A percentile compares a stretch with the other conserved stretches of the same genome.
These are phyloP conservation scores for Drosophila kuntzei DNA, from an alignment of 2,888 invertebrate genomes.

Conservation along the genomic window DNA sequence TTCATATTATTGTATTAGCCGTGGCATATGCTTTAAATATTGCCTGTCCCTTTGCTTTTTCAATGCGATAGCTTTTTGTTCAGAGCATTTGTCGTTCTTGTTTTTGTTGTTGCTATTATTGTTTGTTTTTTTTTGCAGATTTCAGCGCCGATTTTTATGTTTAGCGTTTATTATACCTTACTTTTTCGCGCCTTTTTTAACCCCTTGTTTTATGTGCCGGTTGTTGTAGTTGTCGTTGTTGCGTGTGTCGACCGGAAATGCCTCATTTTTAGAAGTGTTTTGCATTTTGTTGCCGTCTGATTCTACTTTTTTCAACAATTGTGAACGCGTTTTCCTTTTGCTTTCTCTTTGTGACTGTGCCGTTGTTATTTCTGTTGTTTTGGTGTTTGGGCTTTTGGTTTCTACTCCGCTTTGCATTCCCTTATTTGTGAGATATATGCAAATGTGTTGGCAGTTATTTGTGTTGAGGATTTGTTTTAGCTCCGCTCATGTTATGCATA, in stretches of 20 bases:
- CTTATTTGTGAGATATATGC: constrained; percentile 74
- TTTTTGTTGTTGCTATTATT: constrained; percentile 32
- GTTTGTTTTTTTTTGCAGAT: constrained; percentile 58
- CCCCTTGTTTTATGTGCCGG: constrained; percentile 59
- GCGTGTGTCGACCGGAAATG: constrained; percentile 78
- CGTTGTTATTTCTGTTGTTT: constrained; percentile 38
- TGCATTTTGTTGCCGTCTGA: constrained; percentile 69
- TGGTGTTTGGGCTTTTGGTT: constrained; percentile 60
- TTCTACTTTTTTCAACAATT: constrained; percentile 52
- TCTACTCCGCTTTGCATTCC: constrained; percentile 54
- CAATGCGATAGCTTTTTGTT: constrained; percentile 38
- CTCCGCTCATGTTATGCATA: constrained; percentile 69
- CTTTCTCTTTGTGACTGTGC: constrained; percentile 17
- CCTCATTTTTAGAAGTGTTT: constrained; percentile 81
- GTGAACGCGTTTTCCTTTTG: constrained; percentile 51
- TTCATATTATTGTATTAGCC: constrained; percentile 78
- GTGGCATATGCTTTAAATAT: constrained; percentile 75
- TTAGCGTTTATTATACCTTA: constrained; percentile 66
- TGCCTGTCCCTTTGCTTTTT: constrained; percentile 42
- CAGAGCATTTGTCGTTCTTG: constrained; percentile 3
- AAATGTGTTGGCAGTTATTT: constrained; percentile 77
- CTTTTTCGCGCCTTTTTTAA: constrained; percentile 74
- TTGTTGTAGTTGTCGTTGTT: constrained; percentile 32
- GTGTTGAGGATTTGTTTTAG: constrained; percentile 77
- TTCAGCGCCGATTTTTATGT: constrained; percentile 74